Conservation (phyloP, 2,113 vertebrate species). For the Brienomyrus longianalis region DNA sequence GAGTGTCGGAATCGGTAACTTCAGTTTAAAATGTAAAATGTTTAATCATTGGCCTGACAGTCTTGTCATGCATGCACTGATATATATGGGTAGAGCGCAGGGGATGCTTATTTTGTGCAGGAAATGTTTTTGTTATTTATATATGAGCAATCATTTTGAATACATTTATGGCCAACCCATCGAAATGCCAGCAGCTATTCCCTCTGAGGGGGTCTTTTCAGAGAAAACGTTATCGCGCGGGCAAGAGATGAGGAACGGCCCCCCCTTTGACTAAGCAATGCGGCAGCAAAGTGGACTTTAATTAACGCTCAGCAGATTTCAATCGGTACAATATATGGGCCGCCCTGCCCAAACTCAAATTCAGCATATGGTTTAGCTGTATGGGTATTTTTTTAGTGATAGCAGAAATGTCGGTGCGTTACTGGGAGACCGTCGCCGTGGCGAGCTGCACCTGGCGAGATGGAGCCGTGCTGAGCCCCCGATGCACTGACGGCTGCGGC, state of each 20-base stretch:
- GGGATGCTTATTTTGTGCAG: background rate
- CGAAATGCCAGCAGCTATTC: background rate
- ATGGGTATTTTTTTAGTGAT: slow-evolving; percentile 21
- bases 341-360: slow-evolving; percentile 6
- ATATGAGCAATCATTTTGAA: background rate
- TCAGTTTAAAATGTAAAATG: background rate
- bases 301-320: slow-evolving; percentile 23
- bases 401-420: slow-evolving; percentile 25
- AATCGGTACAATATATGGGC: background rate
- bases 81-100: background rate
- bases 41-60: background rate
- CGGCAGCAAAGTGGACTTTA: slow-evolving; percentile 17
- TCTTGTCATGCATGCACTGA: background rate
- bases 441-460: slow-evolving; percentile 23
- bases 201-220: background rate
- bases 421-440: background rate
- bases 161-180: background rate
- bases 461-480: slow-evolving; percentile 17
- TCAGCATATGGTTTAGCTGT: slow-evolving; percentile 30
- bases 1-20: background rate
- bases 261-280: background rate
- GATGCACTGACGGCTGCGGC: slow-evolving; percentile 27
- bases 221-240: background rate
- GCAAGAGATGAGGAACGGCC: background rate
- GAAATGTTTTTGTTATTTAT: background rate